Evolutionary conservation across 2,888 invertebrate species (phyloP).

Genomic region (Brachylomia viminalis): DNA sequence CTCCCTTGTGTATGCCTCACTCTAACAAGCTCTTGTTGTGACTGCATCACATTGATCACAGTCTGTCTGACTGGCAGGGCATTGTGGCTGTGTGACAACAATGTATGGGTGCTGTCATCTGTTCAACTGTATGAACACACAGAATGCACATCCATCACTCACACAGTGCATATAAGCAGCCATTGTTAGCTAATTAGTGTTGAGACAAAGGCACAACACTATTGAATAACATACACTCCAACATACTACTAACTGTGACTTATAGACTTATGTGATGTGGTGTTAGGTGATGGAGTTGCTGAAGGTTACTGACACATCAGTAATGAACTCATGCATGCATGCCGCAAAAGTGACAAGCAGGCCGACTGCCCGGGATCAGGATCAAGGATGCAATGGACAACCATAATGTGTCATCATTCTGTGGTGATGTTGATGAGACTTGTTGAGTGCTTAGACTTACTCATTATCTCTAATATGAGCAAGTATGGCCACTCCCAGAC

Average conservation of each 20-base stretch:
- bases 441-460: neutral
- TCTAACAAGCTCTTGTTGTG: neutral
- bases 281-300: neutral
- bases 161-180: neutral
- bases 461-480: neutral
- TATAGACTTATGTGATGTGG: neutral
- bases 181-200: conserved; percentile 29
- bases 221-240: neutral
- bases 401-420: neutral
- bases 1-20: neutral
- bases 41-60: neutral
- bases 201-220: conserved; percentile 20
- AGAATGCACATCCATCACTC: conserved; percentile 6
- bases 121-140: neutral
- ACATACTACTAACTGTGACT: neutral
- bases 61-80: neutral
- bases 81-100: neutral
- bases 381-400: neutral
- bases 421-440: neutral
- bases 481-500: neutral
- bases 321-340: neutral
- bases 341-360: neutral
- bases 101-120: neutral
- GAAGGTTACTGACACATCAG: neutral
- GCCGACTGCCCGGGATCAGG: too few species aligned